Evolutionary conservation across 1,140 invertebrate species (phyloP).

Genomic region (Papilio machaon): DNA sequence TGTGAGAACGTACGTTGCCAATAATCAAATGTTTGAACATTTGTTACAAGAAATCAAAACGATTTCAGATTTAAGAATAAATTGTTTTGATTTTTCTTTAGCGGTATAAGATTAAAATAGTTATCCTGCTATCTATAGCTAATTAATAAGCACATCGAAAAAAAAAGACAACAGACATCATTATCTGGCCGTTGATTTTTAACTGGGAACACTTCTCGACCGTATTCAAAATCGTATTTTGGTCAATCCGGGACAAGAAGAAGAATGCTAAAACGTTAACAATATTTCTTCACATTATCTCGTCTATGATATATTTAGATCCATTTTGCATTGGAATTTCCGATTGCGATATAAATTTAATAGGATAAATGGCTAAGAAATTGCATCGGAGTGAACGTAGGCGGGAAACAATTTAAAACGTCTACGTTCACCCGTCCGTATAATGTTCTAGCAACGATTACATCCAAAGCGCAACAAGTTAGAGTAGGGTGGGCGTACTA

Average conservation of each 20-base stretch:
- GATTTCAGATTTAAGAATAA: not conserved
- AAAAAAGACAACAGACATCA: too few relatives aligned
- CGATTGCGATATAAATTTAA: slow-evolving; percentile 15
- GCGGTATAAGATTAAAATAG: too few relatives aligned
- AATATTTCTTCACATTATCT: not conserved
- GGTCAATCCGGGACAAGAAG: too few relatives aligned
- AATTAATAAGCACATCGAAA: too few relatives aligned
- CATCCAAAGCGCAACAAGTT: slow-evolving; percentile 10
- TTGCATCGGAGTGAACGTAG: slow-evolving; percentile 4
- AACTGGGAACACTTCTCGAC: too few relatives aligned
- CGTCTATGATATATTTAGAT: slow-evolving; percentile 3
- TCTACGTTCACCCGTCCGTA: slow-evolving; percentile 3
- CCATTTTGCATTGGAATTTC: slow-evolving; percentile 1
- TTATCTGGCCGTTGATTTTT: too few relatives aligned
- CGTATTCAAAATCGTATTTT: too few relatives aligned
- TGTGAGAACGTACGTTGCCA: not conserved
- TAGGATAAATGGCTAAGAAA: slow-evolving; percentile 20
- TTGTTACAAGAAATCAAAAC: not conserved
- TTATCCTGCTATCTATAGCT: too few relatives aligned
- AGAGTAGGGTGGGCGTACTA: not conserved
- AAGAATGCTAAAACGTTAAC: not conserved
- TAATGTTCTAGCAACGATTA: not conserved
- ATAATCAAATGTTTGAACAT: slow-evolving; percentile 1
- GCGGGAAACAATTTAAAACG: slow-evolving; percentile 17
- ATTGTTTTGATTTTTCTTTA: not conserved